Conservation (phyloP, 1,140 invertebrate species). For the Pseudomyrmex concolor region DNA sequence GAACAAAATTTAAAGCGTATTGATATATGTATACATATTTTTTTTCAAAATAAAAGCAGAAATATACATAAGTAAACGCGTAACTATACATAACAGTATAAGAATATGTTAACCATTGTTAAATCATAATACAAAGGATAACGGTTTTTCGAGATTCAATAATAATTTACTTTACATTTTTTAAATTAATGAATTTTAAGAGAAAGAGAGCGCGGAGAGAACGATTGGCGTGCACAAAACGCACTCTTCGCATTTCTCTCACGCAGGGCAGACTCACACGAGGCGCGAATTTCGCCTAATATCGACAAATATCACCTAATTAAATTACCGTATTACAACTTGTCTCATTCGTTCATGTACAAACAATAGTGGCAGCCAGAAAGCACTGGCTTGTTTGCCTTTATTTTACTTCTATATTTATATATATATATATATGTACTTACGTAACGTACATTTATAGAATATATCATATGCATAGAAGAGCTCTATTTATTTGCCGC, state of each 20-base stretch:
- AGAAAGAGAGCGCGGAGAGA: conserved; percentile 11
- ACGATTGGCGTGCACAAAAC: conserved; percentile 31
- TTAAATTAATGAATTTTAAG: conserved; percentile 3
- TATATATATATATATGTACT: conserved; percentile 40
- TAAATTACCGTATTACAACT: conserved; percentile 70
- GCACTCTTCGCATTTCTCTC: conserved; percentile 31
- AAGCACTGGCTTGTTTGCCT: conserved; percentile 21
- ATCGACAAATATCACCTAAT: conserved; percentile 63
- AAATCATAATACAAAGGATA: conserved; percentile 18
- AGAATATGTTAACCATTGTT: not conserved
- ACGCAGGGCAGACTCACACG: conserved; percentile 46
- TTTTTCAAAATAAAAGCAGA: no score
- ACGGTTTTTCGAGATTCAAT: not conserved
- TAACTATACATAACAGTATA: conserved; percentile 1
- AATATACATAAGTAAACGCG: not conserved
- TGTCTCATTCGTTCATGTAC: conserved; percentile 71
- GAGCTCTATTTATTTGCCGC: conserved; percentile 61
- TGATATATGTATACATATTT: no score
- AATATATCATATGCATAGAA: conserved; percentile 67
- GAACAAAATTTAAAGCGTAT: no score
- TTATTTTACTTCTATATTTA: conserved; percentile 62
- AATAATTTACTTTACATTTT: not conserved
- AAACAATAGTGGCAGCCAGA: conserved; percentile 72
- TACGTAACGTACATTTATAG: conserved; percentile 67
- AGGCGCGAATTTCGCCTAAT: conserved; percentile 24